phyloP scores from a whole-genome alignment of 2,113 vertebrate genomes.

The Cryptomyrus ogoouensis region DNA sequence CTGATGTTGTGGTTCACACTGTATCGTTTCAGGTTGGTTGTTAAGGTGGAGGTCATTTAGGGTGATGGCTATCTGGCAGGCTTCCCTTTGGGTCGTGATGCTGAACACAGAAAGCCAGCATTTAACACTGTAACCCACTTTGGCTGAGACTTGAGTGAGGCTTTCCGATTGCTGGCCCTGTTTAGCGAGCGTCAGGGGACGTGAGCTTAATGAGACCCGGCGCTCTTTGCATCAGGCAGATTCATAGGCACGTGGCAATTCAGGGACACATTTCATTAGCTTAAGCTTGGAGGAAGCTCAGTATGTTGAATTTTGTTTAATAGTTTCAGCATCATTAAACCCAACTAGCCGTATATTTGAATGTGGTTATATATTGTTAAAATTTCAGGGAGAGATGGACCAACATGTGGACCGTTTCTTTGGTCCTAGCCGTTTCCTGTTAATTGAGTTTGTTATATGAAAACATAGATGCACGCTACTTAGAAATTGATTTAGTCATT shows the following conservation, averaged over 20 bases:
- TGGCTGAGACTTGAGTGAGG: not conserved
- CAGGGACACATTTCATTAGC: not conserved
- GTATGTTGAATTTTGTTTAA: not conserved
- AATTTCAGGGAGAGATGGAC: not conserved
- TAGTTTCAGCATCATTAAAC: not conserved
- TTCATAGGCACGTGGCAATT: not conserved
- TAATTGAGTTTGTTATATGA: not conserved
- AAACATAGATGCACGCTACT: not conserved
- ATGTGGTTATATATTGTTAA: not conserved
- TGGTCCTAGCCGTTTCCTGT: not conserved
- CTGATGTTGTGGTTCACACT: not conserved
- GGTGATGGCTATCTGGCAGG: not conserved
- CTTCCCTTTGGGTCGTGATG: not conserved
- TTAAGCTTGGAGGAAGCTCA: not conserved
- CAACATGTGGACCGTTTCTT: not conserved
- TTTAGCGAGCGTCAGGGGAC: not conserved
- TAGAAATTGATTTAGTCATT: not conserved
- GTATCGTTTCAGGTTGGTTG: not conserved
- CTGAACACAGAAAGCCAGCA: not conserved
- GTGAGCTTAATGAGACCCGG: not conserved
- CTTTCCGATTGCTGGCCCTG: not conserved
- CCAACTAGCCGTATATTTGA: not conserved
- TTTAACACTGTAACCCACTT: slow-evolving; percentile 28
- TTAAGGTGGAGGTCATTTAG: not conserved
- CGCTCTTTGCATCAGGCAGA: not conserved